Base-by-base conservation (phyloP, 2,113 vertebrate species). In the Acanthochromis polyacanthus region DNA sequence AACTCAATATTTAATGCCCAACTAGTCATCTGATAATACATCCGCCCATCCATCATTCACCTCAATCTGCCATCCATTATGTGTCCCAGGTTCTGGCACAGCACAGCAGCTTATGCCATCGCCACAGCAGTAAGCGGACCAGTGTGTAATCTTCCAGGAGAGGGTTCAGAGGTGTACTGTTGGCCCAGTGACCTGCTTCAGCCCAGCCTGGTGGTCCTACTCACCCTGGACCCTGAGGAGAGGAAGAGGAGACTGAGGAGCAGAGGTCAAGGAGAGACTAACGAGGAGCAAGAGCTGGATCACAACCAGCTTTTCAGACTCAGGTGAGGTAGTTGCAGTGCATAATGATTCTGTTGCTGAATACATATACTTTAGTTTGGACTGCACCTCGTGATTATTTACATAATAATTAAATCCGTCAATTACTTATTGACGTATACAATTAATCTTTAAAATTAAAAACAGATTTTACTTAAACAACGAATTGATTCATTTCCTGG, bases 21-120 rank as follows among this genome's bases (percentile, higher is more conserved):
- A 30, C 22, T 10, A 25, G 51, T 79, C 51, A 71, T 36, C 23
- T 38, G 71, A 71, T 77, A 68, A 9, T 22, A 43, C 36, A 52
- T 48, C 57, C 43, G 46, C 40, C 57, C 48, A 75, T 56, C 56
- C 55, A 46, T 75, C 50, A 28, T n/a, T 61, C 68, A 28, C 43
- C 3, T 83, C 69, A 56, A 59, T 53, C 64, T 25, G 19, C 16
- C 25, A 59, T 75, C 15, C 30, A 43, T 63, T 76, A 61, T 70
- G 60, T 79, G 56, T 64, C 59, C 17, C 82, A 99, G 98, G 89
- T 99, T 95, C 76, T 98, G 97, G 98, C 98, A 98, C 83, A 99
- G 98, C 92, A 98, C 98, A 0, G 96, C 97, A 43, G 95, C 97
- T 2, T 98, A 99, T 1, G 94, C 96, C 82, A 96, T 99, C 2